Percentiles rank a stretch among this genome's conserved stretches.
Conservation (phyloP, 2,888 invertebrate species). For the Euplagia quadripunctaria region DNA sequence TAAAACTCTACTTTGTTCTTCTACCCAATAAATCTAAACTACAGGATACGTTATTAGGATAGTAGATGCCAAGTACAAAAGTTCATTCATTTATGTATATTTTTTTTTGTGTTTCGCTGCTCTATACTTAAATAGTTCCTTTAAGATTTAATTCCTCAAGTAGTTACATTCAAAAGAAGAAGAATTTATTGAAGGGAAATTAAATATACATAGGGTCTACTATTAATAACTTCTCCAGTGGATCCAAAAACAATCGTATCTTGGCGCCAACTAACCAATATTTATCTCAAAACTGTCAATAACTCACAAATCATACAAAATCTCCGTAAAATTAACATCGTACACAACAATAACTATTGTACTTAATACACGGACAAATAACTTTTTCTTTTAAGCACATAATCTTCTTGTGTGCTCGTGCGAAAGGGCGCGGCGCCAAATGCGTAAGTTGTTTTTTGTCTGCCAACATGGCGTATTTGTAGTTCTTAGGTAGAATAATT, state of each 20-base stretch:
- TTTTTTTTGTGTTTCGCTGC: too few relatives aligned
- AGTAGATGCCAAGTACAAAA: too few relatives aligned
- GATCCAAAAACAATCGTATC: conserved; percentile 10
- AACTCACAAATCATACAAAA: conserved; percentile 46
- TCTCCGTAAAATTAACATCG: conserved; percentile 34
- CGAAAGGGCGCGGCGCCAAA: conserved; percentile 52
- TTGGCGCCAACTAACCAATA: conserved; percentile 50
- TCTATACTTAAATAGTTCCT: too few relatives aligned
- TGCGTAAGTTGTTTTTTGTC: conserved; percentile 36
- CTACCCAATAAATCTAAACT: too few relatives aligned
- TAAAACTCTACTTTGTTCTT: too few relatives aligned
- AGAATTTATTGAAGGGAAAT: neutral
- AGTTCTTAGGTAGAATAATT: neutral
- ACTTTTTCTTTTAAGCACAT: conserved; percentile 48
- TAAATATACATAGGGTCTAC: too few relatives aligned
- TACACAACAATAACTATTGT: conserved; percentile 32
- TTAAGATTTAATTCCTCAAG: neutral
- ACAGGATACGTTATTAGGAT: too few relatives aligned
- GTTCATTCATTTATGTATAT: too few relatives aligned
- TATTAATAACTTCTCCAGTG: neutral
- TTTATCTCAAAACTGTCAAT: conserved; percentile 63
- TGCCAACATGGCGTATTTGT: conserved; percentile 15
- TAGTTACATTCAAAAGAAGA: neutral
- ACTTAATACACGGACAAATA: conserved; percentile 44
- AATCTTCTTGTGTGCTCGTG: conserved; percentile 53